Conservation (phyloP, 2,888 invertebrate species). For the Byasa hedistus region DNA sequence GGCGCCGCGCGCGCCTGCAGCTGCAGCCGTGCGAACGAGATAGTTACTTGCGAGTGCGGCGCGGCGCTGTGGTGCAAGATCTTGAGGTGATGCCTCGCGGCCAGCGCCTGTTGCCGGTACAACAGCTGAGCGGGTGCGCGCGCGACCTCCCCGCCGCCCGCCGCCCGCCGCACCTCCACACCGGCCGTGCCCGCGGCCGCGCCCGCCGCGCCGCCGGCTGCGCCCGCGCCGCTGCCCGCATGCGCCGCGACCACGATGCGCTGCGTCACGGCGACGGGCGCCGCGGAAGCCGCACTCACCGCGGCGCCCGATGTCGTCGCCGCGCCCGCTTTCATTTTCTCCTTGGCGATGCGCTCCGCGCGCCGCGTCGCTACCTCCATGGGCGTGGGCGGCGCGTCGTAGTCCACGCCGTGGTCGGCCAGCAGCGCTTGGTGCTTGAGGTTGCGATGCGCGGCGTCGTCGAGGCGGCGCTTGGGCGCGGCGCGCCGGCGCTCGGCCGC, state of each 20-base stretch:
- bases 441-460: constrained; percentile 86
- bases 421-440: constrained; percentile 92
- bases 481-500: constrained; percentile 87
- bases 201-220: constrained; percentile 34
- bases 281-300: constrained; percentile 38
- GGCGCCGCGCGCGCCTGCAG: no score
- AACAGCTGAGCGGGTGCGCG: constrained; percentile 67
- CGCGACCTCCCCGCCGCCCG: constrained; percentile 51
- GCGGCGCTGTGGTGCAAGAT: constrained; percentile 65
- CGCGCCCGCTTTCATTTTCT: constrained; percentile 82
- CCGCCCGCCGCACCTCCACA: constrained; percentile 66
- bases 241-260: constrained; percentile 53
- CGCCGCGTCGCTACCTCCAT: constrained; percentile 89
- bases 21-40: no score
- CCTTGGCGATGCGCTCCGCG: constrained; percentile 91
- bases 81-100: constrained; percentile 71
- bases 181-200: constrained; percentile 24
- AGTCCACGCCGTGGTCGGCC: constrained; percentile 90
- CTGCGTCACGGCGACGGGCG: constrained; percentile 39
- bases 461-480: constrained; percentile 87
- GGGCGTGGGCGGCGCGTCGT: constrained; percentile 91
- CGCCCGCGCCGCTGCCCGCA: constrained; percentile 73
- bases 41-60: constrained; percentile 34
- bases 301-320: constrained; percentile 30
- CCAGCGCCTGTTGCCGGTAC: constrained; percentile 81